Conservation (phyloP, 2,888 invertebrate species). For the Nemotelus nigrinus region DNA sequence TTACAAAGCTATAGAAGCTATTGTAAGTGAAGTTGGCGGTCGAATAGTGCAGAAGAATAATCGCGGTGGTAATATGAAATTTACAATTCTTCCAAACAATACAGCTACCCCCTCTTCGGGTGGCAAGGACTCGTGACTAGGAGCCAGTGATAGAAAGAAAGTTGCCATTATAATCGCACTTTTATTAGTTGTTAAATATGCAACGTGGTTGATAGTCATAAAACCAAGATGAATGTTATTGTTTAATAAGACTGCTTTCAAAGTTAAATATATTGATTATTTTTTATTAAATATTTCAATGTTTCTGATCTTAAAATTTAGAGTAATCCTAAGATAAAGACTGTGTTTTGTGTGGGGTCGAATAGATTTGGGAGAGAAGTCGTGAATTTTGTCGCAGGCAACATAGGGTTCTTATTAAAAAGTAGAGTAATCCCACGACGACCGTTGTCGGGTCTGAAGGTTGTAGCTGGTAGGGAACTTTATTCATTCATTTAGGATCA, state of each 20-base stretch:
- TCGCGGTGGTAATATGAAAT: conserved; percentile 72
- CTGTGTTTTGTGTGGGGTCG: too few relatives aligned
- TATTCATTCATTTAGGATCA: too few relatives aligned
- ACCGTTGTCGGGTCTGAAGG: too few relatives aligned
- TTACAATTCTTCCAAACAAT: conserved; percentile 69
- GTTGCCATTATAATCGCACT: conserved; percentile 1
- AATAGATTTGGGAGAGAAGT: too few relatives aligned
- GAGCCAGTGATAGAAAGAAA: neutral
- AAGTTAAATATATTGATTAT: conserved; percentile 5
- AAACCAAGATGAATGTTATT: conserved; percentile 18
- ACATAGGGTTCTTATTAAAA: too few relatives aligned
- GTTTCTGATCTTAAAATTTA: neutral
- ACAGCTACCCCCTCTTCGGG: neutral
- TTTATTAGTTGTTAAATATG: conserved; percentile 34
- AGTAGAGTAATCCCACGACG: too few relatives aligned
- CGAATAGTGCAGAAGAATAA: conserved; percentile 72
- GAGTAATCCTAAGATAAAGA: too few relatives aligned
- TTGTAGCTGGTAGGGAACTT: too few relatives aligned
- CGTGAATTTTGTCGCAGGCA: too few relatives aligned
- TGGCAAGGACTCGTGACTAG: conserved; percentile 41
- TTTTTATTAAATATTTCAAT: neutral
- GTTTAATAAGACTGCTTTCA: conserved; percentile 36
- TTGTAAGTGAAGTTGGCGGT: conserved; percentile 66
- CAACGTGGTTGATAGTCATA: conserved; percentile 20
- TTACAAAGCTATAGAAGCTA: conserved; percentile 67